A percentile compares a stretch with the other conserved stretches of the same genome.
These are phyloP conservation scores for Vireo griseus DNA, from an alignment of 2,797 vertebrate genomes.

Conservation along the genomic window DNA sequence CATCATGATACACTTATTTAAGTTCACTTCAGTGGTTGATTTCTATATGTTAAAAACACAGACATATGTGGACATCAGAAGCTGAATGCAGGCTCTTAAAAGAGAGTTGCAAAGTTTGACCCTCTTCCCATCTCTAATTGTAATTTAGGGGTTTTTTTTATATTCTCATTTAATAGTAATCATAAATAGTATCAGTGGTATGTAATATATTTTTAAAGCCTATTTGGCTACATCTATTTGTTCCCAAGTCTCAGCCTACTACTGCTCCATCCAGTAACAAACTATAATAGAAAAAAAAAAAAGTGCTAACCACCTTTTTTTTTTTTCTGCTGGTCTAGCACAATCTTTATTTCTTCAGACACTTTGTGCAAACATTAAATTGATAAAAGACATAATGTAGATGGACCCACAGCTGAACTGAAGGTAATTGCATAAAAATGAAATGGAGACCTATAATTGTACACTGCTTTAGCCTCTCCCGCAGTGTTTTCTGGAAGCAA, in stretches of 20 bases:
- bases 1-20: neutral
- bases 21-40: neutral
- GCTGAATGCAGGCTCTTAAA: neutral
- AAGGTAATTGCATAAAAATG: constrained; percentile 73
- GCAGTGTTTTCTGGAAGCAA: constrained; percentile 68
- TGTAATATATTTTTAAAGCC: constrained; percentile 47
- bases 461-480: constrained; percentile 54
- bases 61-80: neutral
- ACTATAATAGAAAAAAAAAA: neutral
- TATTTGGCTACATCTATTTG: constrained; percentile 48
- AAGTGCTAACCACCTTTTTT: constrained; percentile 30
- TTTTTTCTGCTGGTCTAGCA: constrained; percentile 60
- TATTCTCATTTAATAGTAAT: constrained; percentile 45
- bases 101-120: neutral
- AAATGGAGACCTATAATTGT: constrained; percentile 74
- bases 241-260: constrained; percentile 46
- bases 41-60: neutral
- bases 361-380: constrained; percentile 72
- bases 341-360: constrained; percentile 74
- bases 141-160: neutral
- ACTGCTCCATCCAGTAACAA: constrained; percentile 36
- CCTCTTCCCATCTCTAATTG: neutral
- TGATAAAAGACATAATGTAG: constrained; percentile 62
- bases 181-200: constrained; percentile 42
- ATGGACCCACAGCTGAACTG: constrained; percentile 56